Evolutionary conservation across 2,113 vertebrate genomes (phyloP).

Genomic region (Siphamia tubifer): DNA sequence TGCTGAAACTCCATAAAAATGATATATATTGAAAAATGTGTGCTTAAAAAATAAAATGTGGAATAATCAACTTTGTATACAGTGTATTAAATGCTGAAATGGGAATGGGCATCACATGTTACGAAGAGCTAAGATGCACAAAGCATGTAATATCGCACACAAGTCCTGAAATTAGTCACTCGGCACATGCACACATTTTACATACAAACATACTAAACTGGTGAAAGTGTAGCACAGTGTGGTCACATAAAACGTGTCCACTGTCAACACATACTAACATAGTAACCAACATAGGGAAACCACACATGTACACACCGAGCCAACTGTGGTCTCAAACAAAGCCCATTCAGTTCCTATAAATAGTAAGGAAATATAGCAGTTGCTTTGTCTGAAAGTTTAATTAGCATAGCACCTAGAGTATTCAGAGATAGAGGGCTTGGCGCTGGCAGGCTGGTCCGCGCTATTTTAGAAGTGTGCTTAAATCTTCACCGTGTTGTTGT

Average conservation of each 20-base stretch:
- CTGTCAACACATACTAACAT: constrained; percentile 43
- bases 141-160: no score
- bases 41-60: no score
- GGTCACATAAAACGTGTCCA: constrained; percentile 32
- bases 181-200: neutral
- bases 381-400: constrained; percentile 55
- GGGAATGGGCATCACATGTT: no score
- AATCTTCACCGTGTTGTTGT: constrained; percentile 13
- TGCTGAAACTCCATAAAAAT: no score
- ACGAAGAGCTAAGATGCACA: no score
- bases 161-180: neutral
- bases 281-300: constrained; percentile 33
- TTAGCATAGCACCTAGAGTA: constrained; percentile 41
- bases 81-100: no score
- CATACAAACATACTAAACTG: neutral
- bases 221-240: neutral
- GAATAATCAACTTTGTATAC: no score
- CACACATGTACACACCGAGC: constrained; percentile 24
- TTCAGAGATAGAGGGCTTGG: constrained; percentile 31
- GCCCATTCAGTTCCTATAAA: constrained; percentile 39
- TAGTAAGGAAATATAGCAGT: constrained; percentile 27
- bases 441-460: neutral
- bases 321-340: constrained; percentile 52
- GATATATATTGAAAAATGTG: no score
- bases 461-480: constrained; percentile 19